Evolutionary conservation across 2,888 invertebrate species (phyloP).

Genomic region (Drosophila birchii): DNA sequence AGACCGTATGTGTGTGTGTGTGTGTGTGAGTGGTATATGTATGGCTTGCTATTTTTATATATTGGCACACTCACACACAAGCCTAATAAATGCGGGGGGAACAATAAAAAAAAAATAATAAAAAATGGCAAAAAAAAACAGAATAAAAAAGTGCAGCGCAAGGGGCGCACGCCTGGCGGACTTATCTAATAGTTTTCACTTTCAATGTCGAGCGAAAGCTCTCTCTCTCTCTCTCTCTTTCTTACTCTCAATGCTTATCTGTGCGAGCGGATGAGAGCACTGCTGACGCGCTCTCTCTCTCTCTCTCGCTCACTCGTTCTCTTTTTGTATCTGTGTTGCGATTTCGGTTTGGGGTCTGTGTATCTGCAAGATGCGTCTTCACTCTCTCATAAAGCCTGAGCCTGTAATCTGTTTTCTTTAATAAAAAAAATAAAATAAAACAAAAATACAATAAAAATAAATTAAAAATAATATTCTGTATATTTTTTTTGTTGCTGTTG

Average conservation of each 20-base stretch:
- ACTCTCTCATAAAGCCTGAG: not conserved
- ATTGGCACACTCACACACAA: conserved; percentile 12
- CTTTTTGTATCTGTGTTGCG: not conserved
- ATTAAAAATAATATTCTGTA: not conserved
- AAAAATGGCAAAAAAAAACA: conserved; percentile 1
- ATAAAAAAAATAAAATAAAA: not conserved
- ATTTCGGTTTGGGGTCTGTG: not conserved
- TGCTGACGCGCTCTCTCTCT: conserved; percentile 10
- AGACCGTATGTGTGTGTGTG: not conserved
- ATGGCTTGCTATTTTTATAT: conserved; percentile 33
- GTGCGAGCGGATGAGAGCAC: not conserved
- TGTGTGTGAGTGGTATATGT: no score
- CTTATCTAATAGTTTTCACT: conserved; percentile 80
- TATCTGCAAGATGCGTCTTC: conserved; percentile 8
- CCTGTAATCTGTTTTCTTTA: not conserved
- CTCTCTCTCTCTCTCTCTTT: conserved; percentile 11
- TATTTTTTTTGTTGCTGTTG: conserved; percentile 19
- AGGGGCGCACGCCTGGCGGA: conserved; percentile 52
- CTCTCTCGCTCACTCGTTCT: conserved; percentile 2
- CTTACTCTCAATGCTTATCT: conserved; percentile 23
- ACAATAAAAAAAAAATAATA: conserved; percentile 1
- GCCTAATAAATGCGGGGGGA: not conserved
- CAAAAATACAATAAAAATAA: not conserved
- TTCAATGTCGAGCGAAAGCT: conserved; percentile 65
- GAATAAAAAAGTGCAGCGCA: conserved; percentile 64